Conservation (phyloP, 2,888 invertebrate genomes). For the Phalera bucephala region DNA sequence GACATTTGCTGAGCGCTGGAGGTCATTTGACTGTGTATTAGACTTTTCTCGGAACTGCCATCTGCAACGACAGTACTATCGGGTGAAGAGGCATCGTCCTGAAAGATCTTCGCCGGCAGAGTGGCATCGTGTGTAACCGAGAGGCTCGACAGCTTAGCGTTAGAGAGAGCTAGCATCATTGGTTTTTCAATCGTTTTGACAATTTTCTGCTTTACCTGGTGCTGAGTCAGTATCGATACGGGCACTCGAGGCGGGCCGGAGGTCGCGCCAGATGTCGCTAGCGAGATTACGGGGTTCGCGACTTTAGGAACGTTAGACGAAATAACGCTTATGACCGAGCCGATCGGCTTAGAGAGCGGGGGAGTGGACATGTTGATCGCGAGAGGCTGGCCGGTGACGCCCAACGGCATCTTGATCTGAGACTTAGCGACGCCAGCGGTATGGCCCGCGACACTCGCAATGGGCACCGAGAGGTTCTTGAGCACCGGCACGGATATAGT, state of each 20-base stretch:
- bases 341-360: slow-evolving; percentile 64
- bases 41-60: slow-evolving; percentile 44
- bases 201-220: slow-evolving; percentile 78
- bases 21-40: slow-evolving; percentile 35
- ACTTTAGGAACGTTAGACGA: slow-evolving; percentile 70
- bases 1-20: slow-evolving; percentile 44
- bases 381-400: slow-evolving; percentile 56
- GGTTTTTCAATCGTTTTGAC: slow-evolving; percentile 78
- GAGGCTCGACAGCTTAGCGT: slow-evolving; percentile 81
- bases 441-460: slow-evolving; percentile 51
- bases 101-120: slow-evolving; percentile 86
- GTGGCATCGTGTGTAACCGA: slow-evolving; percentile 83
- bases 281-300: slow-evolving; percentile 62
- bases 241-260: slow-evolving; percentile 61
- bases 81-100: slow-evolving; percentile 86
- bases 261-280: slow-evolving; percentile 58
- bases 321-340: slow-evolving; percentile 77
- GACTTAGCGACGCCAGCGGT: slow-evolving; percentile 48
- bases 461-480: slow-evolving; percentile 67
- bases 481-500: slow-evolving; percentile 77
- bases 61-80: slow-evolving; percentile 72
- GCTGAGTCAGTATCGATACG: slow-evolving; percentile 70
- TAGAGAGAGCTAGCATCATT: slow-evolving; percentile 75
- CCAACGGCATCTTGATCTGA: slow-evolving; percentile 64
- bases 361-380: slow-evolving; percentile 64